A percentile compares a stretch with the other conserved stretches of the same genome.
These are phyloP conservation scores for Homalodisca vitripennis DNA, from an alignment of 1,140 invertebrate genomes.

Conservation along the genomic window DNA sequence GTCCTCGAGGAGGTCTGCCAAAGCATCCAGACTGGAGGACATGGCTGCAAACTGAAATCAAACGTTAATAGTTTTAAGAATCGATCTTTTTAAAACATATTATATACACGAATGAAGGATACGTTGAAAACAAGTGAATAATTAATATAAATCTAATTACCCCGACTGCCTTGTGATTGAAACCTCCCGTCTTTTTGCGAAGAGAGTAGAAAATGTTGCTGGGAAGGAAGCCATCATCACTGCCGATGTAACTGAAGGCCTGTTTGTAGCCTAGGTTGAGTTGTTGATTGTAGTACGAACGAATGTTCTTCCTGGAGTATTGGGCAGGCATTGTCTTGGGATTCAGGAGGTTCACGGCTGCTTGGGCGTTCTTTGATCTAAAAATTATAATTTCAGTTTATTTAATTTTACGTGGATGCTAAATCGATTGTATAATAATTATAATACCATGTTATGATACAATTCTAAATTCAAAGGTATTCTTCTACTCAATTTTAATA, in stretches of 20 bases:
- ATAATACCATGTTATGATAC: too few relatives aligned
- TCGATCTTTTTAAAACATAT: too few relatives aligned
- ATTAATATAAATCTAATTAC: too few relatives aligned
- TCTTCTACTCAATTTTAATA: too few relatives aligned
- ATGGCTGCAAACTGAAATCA: constrained; percentile 45
- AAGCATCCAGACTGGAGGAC: constrained; percentile 53
- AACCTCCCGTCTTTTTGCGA: constrained; percentile 50
- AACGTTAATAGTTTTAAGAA: too few relatives aligned
- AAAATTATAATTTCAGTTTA: too few relatives aligned
- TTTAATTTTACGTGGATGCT: too few relatives aligned
- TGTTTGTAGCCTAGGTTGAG: constrained; percentile 49
- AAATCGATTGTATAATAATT: too few relatives aligned
- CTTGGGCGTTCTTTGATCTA: constrained; percentile 55
- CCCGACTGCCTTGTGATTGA: constrained; percentile 45
- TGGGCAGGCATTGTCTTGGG: constrained; percentile 53
- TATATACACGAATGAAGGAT: too few relatives aligned
- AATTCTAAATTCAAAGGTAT: too few relatives aligned
- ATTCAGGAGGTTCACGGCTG: constrained; percentile 55
- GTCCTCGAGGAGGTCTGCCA: constrained; percentile 49
- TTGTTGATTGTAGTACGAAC: constrained; percentile 48
- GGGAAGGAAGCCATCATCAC: constrained; percentile 56
- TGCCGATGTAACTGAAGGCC: constrained; percentile 51
- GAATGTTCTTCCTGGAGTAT: constrained; percentile 51
- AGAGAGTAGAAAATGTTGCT: constrained; percentile 49
- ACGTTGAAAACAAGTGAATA: too few relatives aligned